Evolutionary conservation across 2,888 invertebrate species (phyloP), one percentile per base, ranked within the genome.

Genomic region (Thumatha senex): DNA sequence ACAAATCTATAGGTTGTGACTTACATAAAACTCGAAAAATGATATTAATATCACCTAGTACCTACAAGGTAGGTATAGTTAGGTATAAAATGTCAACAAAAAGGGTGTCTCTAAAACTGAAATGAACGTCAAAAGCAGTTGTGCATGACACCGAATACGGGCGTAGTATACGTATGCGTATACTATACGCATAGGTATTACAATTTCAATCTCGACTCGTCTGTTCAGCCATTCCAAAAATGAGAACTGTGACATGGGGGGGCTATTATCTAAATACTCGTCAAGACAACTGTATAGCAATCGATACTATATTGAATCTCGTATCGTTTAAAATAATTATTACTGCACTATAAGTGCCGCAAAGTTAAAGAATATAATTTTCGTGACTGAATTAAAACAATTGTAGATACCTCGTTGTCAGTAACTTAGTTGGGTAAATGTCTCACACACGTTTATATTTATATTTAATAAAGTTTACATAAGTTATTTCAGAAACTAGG

Each of bases 201-300:
- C 72, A 72, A 74, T 78, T 80, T 74, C 72, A 82, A 85, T 84
- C 81, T 73, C 76, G 63, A 67, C 64, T 61, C 69, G 72, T 63
- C 67, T 70, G 67, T 72, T 65, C 70, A 63, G 56, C 66, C 70
- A 64, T 70, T 74, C 70, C 75, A 82, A 82, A 85, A 80, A 78
- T 76, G 78, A 83, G 80, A 77, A 75, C 72, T 72, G 67, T 72
- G 74, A 70, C 72, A 61, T 56, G 15, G 54, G 58, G 7, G 15
- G 30, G 2, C 46, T 65, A 72, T 63, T 67, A 61, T 38, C 30
- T 15, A 58, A 50, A 35, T 41, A 40, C 48, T 52, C 53, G 45
- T 33, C 15, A 46, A 36, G 11, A 18, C n/a, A 36, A 11, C 13
- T 10, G 52, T 38, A n/a, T 49, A 54, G 48, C 43, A 52, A 40